Conservation (phyloP, 1,140 invertebrate species). For the Diprion similis region DNA sequence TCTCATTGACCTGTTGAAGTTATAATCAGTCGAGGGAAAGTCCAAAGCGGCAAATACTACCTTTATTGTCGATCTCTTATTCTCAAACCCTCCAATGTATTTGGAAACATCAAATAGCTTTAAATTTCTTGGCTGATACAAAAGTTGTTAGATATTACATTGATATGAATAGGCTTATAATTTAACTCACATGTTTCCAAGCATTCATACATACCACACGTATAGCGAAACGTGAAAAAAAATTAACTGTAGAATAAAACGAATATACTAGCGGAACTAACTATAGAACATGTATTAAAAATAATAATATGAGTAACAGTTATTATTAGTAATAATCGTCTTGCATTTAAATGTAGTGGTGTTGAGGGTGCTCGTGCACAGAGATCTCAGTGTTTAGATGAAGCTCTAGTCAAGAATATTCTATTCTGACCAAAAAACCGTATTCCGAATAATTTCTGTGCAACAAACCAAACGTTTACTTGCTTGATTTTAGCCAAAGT, state of each 20-base stretch:
- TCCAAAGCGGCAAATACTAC: too few relatives aligned
- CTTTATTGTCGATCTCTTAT: neutral
- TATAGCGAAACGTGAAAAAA: neutral
- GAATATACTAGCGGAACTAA: neutral
- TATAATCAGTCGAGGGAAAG: too few relatives aligned
- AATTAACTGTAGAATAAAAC: neutral
- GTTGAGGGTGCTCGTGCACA: conserved; percentile 4
- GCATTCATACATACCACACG: neutral
- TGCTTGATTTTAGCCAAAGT: too few relatives aligned
- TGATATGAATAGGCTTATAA: neutral
- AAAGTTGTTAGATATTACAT: neutral
- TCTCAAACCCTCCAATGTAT: neutral
- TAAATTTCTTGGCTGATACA: neutral
- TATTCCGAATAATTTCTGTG: neutral
- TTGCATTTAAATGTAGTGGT: conserved; percentile 5
- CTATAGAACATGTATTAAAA: conserved; percentile 5
- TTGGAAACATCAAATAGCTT: neutral
- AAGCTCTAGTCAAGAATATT: neutral
- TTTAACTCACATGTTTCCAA: neutral
- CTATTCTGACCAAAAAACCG: neutral
- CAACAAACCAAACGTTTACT: too few relatives aligned
- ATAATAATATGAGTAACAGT: conserved; percentile 4
- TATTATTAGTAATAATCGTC: conserved; percentile 8
- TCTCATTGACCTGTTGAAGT: too few relatives aligned
- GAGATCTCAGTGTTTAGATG: conserved; percentile 5